Conservation (phyloP, 2,113 vertebrate species). For the Peucedramus taeniatus region DNA sequence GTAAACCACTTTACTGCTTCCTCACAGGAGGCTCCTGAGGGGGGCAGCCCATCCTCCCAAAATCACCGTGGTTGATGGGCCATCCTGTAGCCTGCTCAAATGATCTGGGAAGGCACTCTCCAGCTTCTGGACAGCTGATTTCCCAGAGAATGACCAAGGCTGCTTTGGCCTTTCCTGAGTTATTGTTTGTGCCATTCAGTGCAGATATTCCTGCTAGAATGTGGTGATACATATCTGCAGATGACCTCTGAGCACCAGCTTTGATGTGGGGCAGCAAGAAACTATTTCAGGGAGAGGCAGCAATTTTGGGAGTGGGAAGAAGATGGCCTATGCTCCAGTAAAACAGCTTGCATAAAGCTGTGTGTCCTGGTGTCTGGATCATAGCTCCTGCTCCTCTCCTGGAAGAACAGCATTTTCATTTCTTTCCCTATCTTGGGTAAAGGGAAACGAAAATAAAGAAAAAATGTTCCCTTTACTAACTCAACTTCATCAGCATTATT, state of each 20-base stretch:
- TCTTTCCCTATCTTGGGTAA: neutral
- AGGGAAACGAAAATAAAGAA: neutral
- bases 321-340: fast-evolving
- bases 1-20: neutral
- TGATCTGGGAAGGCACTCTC: neutral
- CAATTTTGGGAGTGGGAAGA: neutral
- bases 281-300: neutral
- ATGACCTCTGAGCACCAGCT: neutral
- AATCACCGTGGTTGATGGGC: fast-evolving
- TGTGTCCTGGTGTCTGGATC: neutral
- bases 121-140: neutral
- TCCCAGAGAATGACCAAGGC: neutral
- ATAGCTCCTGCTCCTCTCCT: neutral
- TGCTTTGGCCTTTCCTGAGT: neutral
- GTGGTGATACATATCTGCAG: fast-evolving
- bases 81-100: neutral
- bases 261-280: neutral
- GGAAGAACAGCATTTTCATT: neutral
- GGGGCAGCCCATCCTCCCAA: fast-evolving
- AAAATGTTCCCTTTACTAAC: neutral
- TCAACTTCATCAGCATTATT: neutral
- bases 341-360: neutral
- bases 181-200: neutral
- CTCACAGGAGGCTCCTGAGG: neutral
- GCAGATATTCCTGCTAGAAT: neutral